A percentile compares a stretch with the other conserved stretches of the same genome.
These are phyloP conservation scores for Mus musculus DNA, from an alignment of 2,113 vertebrate genomes.

Conservation along the genomic window DNA sequence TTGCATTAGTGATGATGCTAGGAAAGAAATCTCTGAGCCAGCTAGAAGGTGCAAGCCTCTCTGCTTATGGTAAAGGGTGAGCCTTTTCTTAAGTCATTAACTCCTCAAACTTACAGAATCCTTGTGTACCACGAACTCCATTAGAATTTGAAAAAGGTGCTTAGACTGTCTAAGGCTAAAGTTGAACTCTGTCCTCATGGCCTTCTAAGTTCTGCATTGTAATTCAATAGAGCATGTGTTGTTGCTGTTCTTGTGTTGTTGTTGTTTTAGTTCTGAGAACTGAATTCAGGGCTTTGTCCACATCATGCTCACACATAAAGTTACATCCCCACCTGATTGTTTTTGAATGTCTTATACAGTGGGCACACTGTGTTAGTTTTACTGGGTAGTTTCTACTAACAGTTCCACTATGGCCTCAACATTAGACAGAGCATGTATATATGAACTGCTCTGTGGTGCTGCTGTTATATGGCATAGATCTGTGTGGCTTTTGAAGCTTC, in stretches of 20 bases:
- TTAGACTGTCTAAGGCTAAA: constrained; percentile 89
- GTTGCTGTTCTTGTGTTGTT: too few relatives aligned
- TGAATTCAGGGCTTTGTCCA: neutral
- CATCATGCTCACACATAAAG: neutral
- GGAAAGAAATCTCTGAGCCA: neutral
- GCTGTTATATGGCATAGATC: neutral
- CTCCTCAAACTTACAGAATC: constrained; percentile 90
- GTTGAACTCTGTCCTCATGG: neutral
- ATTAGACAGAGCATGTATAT: neutral
- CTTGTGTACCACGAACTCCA: constrained; percentile 94
- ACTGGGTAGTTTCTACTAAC: neutral
- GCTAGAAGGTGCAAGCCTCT: neutral
- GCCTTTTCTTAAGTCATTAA: neutral
- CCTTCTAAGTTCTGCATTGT: neutral
- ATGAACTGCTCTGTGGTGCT: neutral
- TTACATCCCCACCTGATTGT: neutral
- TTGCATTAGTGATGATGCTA: neutral
- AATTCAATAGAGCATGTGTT: neutral
- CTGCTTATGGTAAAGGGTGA: neutral
- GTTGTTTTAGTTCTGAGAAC: neutral
- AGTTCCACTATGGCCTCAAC: neutral
- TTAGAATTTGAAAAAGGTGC: constrained; percentile 89
- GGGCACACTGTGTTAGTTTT: neutral
- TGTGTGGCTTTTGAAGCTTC: neutral
- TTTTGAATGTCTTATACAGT: neutral